phyloP scores from a whole-genome alignment of 1,140 invertebrate species.

The Hyphantria cunea region DNA sequence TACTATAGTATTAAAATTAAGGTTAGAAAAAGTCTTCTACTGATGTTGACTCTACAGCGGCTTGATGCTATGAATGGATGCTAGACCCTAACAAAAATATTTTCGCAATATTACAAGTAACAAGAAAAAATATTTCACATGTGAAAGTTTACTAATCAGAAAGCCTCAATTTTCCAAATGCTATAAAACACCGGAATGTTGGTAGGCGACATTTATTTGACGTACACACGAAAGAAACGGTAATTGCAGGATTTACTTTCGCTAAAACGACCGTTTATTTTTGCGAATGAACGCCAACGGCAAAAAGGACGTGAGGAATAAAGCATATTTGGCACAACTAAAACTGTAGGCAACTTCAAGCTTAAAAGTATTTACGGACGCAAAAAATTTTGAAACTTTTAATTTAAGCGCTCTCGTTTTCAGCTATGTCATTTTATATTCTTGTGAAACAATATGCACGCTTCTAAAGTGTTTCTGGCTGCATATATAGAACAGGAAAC shows the following conservation, averaged over 20 bases:
- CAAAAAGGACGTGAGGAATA: conserved; percentile 13
- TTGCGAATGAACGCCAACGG: neutral
- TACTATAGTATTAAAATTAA: too few relatives aligned
- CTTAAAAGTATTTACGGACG: neutral
- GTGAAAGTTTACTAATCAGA: too few relatives aligned
- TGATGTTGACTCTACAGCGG: too few relatives aligned
- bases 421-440: neutral
- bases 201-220: conserved; percentile 24
- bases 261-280: conserved; percentile 11
- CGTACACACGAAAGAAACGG: conserved; percentile 1
- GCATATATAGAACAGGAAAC: too few relatives aligned
- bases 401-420: neutral
- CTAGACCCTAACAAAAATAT: too few relatives aligned
- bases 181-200: too few relatives aligned
- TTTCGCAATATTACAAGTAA: too few relatives aligned
- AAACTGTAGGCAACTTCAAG: neutral
- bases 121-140: too few relatives aligned
- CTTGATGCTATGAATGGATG: too few relatives aligned
- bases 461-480: neutral
- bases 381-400: neutral
- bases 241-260: conserved; percentile 29
- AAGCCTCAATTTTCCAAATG: too few relatives aligned
- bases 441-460: neutral
- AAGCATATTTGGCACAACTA: conserved; percentile 13
- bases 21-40: too few relatives aligned